phyloP scores from a whole-genome alignment of 2,888 invertebrate genomes.

The Chydorus sphaericus region DNA sequence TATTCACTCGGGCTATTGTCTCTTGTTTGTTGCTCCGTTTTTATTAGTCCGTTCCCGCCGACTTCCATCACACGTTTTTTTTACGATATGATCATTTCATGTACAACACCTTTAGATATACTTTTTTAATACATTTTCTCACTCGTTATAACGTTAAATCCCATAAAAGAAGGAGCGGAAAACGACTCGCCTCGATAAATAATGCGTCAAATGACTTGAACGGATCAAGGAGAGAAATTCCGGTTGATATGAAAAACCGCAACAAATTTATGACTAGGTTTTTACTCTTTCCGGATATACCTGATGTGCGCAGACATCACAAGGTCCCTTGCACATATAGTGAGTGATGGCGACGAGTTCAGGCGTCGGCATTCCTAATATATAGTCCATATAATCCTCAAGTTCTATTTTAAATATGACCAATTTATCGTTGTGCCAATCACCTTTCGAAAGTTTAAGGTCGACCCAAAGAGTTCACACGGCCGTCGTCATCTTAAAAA shows the following conservation, averaged over 20 bases:
- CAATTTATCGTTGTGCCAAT: too few relatives aligned
- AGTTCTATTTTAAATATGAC: too few relatives aligned
- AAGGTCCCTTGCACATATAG: too few relatives aligned
- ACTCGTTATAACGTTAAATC: not conserved
- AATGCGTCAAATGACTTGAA: conserved; percentile 7
- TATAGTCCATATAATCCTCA: too few relatives aligned
- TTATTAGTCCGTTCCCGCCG: conserved; percentile 2
- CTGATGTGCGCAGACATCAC: too few relatives aligned
- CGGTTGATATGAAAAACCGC: not conserved
- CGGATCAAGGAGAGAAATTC: not conserved
- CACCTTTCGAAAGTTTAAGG: too few relatives aligned
- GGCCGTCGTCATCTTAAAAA: too few relatives aligned
- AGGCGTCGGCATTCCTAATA: conserved; percentile 8
- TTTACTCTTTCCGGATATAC: too few relatives aligned
- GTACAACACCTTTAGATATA: too few relatives aligned
- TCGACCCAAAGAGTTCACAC: too few relatives aligned
- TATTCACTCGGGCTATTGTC: conserved; percentile 7
- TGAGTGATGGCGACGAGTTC: conserved; percentile 6
- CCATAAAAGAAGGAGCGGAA: not conserved
- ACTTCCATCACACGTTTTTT: not conserved
- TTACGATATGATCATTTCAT: not conserved
- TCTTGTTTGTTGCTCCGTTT: not conserved
- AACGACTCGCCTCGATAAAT: not conserved
- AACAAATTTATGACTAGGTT: too few relatives aligned
- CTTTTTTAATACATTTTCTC: too few relatives aligned